Percentiles rank a stretch among this genome's conserved stretches.
Conservation (phyloP, 1,140 invertebrate species). For the Neomicropteryx cornuta region DNA sequence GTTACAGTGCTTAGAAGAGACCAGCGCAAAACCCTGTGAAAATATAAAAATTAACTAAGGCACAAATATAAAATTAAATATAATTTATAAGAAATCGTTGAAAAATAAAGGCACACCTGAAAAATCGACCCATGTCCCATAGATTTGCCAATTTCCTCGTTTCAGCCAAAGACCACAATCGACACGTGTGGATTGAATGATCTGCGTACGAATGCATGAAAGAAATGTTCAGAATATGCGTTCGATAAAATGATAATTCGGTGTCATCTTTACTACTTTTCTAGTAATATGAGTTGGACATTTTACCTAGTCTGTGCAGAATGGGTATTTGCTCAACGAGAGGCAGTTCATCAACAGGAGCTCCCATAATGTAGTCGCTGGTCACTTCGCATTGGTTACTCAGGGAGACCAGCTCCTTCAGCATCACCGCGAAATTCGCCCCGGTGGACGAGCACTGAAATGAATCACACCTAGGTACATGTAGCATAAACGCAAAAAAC, state of each 20-base stretch:
- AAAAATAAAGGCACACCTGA: conserved; percentile 19
- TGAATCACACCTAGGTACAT: not conserved
- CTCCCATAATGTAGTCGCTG: conserved; percentile 50
- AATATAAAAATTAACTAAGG: too few relatives aligned
- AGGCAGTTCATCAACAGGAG: conserved; percentile 55
- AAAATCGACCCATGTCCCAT: conserved; percentile 63
- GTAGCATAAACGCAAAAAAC: too few relatives aligned
- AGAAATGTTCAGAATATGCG: conserved; percentile 8
- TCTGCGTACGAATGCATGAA: conserved; percentile 33
- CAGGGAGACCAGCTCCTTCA: conserved; percentile 48
- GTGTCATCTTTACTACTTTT: not conserved
- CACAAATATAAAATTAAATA: too few relatives aligned
- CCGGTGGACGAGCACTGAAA: conserved; percentile 44
- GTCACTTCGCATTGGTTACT: conserved; percentile 58
- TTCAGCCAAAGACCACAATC: conserved; percentile 60
- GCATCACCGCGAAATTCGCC: conserved; percentile 47
- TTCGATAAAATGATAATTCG: conserved; percentile 7
- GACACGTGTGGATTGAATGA: conserved; percentile 63
- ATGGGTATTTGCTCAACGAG: conserved; percentile 71
- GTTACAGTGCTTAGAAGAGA: too few relatives aligned
- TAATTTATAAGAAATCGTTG: too few relatives aligned
- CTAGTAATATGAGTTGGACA: not conserved
- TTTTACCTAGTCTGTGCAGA: conserved; percentile 54
- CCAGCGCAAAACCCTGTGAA: too few relatives aligned
- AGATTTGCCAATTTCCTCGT: conserved; percentile 55